Base-by-base conservation (phyloP, 2,113 vertebrate genomes). In the Leptodactylus fuscus region DNA sequence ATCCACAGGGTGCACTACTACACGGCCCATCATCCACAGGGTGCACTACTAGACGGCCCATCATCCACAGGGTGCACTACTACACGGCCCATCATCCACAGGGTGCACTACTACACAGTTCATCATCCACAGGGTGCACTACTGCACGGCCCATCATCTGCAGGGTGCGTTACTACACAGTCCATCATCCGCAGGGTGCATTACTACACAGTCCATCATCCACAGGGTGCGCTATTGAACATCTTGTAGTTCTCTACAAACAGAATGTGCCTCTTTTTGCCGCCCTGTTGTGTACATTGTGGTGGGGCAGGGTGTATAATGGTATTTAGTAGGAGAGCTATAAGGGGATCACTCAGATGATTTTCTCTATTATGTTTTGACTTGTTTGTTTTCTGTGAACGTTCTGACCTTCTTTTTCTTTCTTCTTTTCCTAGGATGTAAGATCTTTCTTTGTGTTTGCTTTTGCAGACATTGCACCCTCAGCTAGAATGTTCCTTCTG, bases 401-500 rank as follows among this genome's bases (percentile, higher is more conserved):
- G 7, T 22, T 5, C 3, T 2, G 62, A 20, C 22, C 18, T 46
- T 16, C 20, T 18, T 16, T 18, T 73, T 53, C 29, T 53, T 34
- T 15, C 49, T 41, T 81, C 49, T 48, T 0, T 88, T 88, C 8
- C 22, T n/a, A 97, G 93, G 89, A 95, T 96, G 93, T 95, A 92
- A 93, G 81, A 24, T 34, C 71, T 0, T 0, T 85, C 67, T 90
- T 84, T 89, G 75, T 53, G 55, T 87, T 88, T 24, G 89, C 88
- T 89, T 81, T 82, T 34, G 89, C 88, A 87, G 90, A 83, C 85
- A 81, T 83, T 87, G 81, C 87, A 81, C 67, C 82, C 82, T 76
- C 91, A 88, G 95, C 93, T 96, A 97, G 95, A 95, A 99, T 99
- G 98, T 99, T 97, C 92, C 95, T 99, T 93, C 96, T 97, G 96